These are phyloP conservation scores for Dromaius novaehollandiae DNA, from an alignment of 2,113 vertebrate genomes.

Conservation along the genomic window DNA sequence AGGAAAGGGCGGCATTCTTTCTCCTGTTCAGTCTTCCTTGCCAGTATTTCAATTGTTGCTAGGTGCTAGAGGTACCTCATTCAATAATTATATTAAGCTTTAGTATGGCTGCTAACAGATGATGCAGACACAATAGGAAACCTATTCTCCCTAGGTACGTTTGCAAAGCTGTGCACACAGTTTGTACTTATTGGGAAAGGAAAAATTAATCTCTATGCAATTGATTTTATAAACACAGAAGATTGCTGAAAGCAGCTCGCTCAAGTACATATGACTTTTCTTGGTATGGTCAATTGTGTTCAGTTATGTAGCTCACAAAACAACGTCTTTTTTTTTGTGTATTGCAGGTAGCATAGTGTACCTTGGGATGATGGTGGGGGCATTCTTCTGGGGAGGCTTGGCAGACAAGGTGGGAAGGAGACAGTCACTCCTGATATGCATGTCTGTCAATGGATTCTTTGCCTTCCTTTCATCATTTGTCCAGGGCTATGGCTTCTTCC, in stretches of 20 bases:
- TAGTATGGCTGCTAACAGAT: not conserved
- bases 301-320: not conserved
- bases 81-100: not conserved
- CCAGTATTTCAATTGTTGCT: not conserved
- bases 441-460: slow-evolving; percentile 98
- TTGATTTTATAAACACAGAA: not conserved
- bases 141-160: not conserved
- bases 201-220: not conserved
- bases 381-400: slow-evolving; percentile 98
- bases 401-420: slow-evolving; percentile 96
- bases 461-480: slow-evolving; percentile 99
- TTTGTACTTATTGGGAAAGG: not conserved
- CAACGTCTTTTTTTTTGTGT: slow-evolving; percentile 59
- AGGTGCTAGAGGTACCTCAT: not conserved
- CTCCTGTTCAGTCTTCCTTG: not conserved
- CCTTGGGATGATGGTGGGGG: slow-evolving; percentile 97
- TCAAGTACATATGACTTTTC: not conserved
- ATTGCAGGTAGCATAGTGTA: slow-evolving; percentile 95
- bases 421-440: slow-evolving; percentile 95
- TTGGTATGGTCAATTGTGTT: not conserved
- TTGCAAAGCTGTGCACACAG: not conserved
- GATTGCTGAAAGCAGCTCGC: not conserved
- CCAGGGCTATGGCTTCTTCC: slow-evolving; percentile 96
- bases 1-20: not conserved
- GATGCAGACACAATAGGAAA: not conserved